A percentile compares a stretch with the other conserved stretches of the same genome.
Evolutionary conservation across 2,888 invertebrate genomes (phyloP).

Genomic region (Synergus umbraculus): DNA sequence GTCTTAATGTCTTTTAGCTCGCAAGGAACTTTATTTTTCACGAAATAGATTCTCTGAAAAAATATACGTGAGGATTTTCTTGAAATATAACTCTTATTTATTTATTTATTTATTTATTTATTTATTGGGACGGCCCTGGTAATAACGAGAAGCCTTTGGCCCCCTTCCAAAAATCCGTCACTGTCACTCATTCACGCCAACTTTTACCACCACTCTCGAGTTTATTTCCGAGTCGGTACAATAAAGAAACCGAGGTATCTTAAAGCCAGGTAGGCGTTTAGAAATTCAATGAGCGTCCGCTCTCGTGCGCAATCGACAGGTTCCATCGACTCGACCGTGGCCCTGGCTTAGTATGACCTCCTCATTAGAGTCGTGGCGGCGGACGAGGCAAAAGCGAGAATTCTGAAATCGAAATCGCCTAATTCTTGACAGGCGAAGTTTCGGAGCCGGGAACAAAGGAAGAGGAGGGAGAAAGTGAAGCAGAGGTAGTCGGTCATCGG

Average conservation of each 20-base stretch:
- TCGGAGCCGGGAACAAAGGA: not conserved
- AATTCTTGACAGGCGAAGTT: conserved; percentile 46
- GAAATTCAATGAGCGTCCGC: conserved; percentile 30
- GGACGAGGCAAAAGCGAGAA: conserved; percentile 49
- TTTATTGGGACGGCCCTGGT: not conserved
- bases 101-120: too few relatives aligned
- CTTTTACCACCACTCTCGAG: conserved; percentile 19
- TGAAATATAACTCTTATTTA: too few relatives aligned
- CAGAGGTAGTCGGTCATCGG: not conserved
- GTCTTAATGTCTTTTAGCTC: too few relatives aligned
- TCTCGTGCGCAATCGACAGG: conserved; percentile 31
- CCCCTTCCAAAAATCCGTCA: not conserved
- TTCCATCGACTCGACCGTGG: conserved; percentile 33
- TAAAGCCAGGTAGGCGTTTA: conserved; percentile 29
- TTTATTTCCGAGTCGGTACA: conserved; percentile 24
- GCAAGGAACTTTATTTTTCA: too few relatives aligned
- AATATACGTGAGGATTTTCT: too few relatives aligned
- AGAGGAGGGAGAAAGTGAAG: not conserved
- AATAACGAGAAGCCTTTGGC: not conserved
- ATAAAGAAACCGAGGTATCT: conserved; percentile 22
- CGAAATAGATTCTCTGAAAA: too few relatives aligned
- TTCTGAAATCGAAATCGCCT: conserved; percentile 34
- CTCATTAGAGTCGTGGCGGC: conserved; percentile 54
- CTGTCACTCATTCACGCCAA: not conserved
- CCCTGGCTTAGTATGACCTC: conserved; percentile 45